Evolutionary conservation across 2,113 vertebrate genomes (phyloP), one percentile per base, ranked within the genome.

Genomic region (Desmodus rotundus): DNA sequence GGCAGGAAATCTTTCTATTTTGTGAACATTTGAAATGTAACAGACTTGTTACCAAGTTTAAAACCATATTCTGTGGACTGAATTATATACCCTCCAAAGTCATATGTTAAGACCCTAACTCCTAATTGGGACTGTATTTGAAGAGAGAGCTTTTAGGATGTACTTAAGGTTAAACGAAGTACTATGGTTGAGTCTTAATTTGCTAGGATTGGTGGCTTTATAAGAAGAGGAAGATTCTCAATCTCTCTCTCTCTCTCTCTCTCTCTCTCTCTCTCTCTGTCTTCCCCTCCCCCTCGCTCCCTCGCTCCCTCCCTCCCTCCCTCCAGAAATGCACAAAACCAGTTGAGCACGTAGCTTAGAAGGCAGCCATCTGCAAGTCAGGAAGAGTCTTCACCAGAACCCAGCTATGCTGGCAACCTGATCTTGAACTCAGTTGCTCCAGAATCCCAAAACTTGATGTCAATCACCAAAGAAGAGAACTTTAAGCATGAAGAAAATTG

Each of bases 1-100:
- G 7, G 16, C 38, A 93, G 73, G 22, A 89, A 89, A 94, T 84
- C 3, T 31, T 72, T 84, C 88, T 54, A 47, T 91, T 22, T 72
- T 36, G 6, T 54, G 63, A 91, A 74, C 13, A 78, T 86, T n/a
- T 91, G 33, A 61, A 22, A 92, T 88, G 15, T 67, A 76, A 54
- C 1, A 89, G 33, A 81, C 17, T 84, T 58, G 15, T 52, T 50
- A 47, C 11, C 13, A 76, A 56, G 12, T 77, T 85, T 85, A 87
- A 22, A 81, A 54, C 4, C 4, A 10, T 73, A 61, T 47, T 26
- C 47, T 80, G 24, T 52, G n/a, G 11, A 76, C 11, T 31, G 11
- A 83, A 74, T 31, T 89, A 26, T 47, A 5, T 76, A 56, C 22
- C 13, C 38, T 16, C 11, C 3, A 63, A 58, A 80, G 77, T 76